Evolutionary conservation across 2,113 vertebrate genomes (phyloP), one percentile per base, ranked within the genome.

Genomic region (Rhinichthys klamathensis): DNA sequence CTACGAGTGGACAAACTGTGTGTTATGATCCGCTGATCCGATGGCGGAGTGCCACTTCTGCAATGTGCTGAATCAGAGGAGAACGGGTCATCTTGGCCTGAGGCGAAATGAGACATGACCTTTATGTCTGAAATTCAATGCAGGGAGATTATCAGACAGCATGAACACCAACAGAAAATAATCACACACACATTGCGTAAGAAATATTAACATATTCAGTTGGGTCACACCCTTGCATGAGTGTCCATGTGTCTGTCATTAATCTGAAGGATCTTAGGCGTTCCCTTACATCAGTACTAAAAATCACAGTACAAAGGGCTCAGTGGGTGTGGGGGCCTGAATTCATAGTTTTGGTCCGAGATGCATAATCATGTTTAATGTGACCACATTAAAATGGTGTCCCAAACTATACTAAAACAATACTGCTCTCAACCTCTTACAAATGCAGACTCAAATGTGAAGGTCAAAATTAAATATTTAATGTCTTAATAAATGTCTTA

Each of bases 91-190:
- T 44, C 72, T 81, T 81, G 81, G 78, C 87, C 58, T 60, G 79
- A 7, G 86, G 41, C 15, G 80, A 85, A 89, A 91, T 90, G 86
- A 41, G 75, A 82, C 72, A 89, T 80, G 84, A 86, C 32, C 84
- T 84, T 82, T 80, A 70, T 78, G 87, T 77, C 76, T 92, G 91
- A 91, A 92, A 92, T 79, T 77, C 80, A 84, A 93, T 54, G 74
- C 84, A 78, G 78, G 61, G 78, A 70, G 83, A 87, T 49, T 38
- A 73, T 51, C 61, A 27, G 51, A 74, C 81, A 86, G 38, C 16
- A 76, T 21, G 49, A 54, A 27, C 73, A 51, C 25, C 25, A 51
- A 51, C 73, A 74, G 8, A n/a, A 54, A 65, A 75, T 11, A 61
- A 12, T 13, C 38, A 51, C 44, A 56, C 27, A 84, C 41, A 84